These are phyloP conservation scores for Malurus alboscapulatus DNA, from an alignment of 2,113 vertebrate species.

Conservation along the genomic window DNA sequence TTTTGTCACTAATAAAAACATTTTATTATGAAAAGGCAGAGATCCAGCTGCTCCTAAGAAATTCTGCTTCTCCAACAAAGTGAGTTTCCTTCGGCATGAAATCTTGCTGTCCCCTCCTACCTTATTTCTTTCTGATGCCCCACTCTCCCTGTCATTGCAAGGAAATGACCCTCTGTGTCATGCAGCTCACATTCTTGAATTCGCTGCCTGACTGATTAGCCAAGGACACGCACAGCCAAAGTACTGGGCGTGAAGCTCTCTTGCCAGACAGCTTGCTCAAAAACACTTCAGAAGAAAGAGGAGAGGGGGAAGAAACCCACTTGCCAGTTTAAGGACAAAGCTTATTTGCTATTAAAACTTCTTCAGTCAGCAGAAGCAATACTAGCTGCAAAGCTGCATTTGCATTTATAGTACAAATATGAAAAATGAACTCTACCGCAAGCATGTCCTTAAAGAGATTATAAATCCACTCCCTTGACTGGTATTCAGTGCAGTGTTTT, in stretches of 20 bases:
- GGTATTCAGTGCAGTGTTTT: slow-evolving; percentile 25
- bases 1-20: slow-evolving; percentile 10
- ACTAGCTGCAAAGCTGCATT: slow-evolving; percentile 64
- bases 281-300: slow-evolving; percentile 9
- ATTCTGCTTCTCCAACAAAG: background rate
- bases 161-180: background rate
- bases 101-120: background rate
- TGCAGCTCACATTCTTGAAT: slow-evolving; percentile 36
- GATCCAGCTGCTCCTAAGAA: background rate
- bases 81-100: background rate
- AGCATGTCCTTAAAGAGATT: slow-evolving; percentile 69
- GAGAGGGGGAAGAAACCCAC: slow-evolving; percentile 29
- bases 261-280: slow-evolving; percentile 41
- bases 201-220: slow-evolving; percentile 30
- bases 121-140: background rate
- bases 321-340: slow-evolving; percentile 66
- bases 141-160: background rate
- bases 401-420: slow-evolving; percentile 79
- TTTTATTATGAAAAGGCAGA: slow-evolving; percentile 1
- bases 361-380: slow-evolving; percentile 70
- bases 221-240: slow-evolving; percentile 9
- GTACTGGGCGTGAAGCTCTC: background rate
- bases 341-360: slow-evolving; percentile 72
- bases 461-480: slow-evolving; percentile 71
- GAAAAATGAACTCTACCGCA: slow-evolving; percentile 69